Conservation (phyloP, 2,113 vertebrate genomes). For the Lophura nycthemera region DNA sequence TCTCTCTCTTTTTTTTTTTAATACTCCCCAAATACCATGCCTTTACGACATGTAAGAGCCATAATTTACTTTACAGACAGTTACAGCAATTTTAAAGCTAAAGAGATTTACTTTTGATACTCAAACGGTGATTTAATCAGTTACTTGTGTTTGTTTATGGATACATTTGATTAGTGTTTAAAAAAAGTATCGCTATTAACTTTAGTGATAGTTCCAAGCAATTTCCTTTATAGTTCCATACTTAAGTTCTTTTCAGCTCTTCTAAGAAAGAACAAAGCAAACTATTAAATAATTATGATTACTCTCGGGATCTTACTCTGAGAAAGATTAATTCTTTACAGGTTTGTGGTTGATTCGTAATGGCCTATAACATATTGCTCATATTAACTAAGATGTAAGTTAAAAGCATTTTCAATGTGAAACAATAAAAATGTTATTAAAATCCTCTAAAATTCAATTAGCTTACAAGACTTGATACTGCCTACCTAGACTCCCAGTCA, state of each 20-base stretch:
- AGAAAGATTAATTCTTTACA: conserved; percentile 59
- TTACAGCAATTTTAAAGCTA: conserved; percentile 15
- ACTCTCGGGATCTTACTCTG: conserved; percentile 32
- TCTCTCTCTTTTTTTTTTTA: neutral
- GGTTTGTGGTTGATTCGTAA: conserved; percentile 58
- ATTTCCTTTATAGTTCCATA: conserved; percentile 31
- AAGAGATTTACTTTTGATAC: conserved; percentile 36
- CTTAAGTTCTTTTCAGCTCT: conserved; percentile 33
- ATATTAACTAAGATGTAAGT: conserved; percentile 41
- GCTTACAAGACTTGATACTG: neutral
- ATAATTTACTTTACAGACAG: neutral
- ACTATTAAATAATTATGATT: conserved; percentile 55
- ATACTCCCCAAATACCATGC: neutral
- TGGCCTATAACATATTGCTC: conserved; percentile 35
- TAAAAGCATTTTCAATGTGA: neutral
- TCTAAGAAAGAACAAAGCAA: conserved; percentile 39
- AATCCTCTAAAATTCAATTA: neutral
- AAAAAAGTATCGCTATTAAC: conserved; percentile 44
- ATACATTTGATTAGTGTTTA: conserved; percentile 8
- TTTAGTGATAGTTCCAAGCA: conserved; percentile 19
- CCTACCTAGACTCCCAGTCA: neutral
- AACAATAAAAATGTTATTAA: conserved; percentile 42
- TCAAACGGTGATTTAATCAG: conserved; percentile 6
- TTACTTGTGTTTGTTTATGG: conserved; percentile 30
- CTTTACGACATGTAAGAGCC: neutral